Evolutionary conservation across 1,140 invertebrate genomes (phyloP), one percentile per base, ranked within the genome.

Genomic region (Drosophila parabipectinata): DNA sequence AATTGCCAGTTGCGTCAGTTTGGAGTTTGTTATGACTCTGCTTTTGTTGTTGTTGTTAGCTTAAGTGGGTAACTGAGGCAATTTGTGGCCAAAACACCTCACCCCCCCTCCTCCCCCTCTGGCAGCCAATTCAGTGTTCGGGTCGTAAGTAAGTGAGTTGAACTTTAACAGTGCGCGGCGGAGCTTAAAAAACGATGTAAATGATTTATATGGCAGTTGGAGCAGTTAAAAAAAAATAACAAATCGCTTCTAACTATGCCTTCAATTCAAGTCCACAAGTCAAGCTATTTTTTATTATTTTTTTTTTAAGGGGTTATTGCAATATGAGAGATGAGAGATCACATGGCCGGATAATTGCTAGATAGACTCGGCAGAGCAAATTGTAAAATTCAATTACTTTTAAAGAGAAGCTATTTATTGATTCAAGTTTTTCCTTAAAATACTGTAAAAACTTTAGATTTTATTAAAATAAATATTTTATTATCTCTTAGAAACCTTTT

Each of bases 141-240:
- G 59, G 34, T 77, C 57, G 60, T n/a, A 52, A 71, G 64, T 75
- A 64, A 83, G 71, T 75, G 37, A 66, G 44, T 74, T 83, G 79
- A 82, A 82, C 79, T 82, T 83, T 82, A 32, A 24, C 68, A 30
- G 24, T 9, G 9, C 26, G 9, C 41, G 5, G 14, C 34, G 21
- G 41, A 26, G 61, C 56, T 52, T 34, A 44, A 9, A 54, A 58
- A 62, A 61, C 54, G 34, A 41, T 50, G 21, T 50, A 58, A 77
- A 73, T 84, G 80, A 84, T 84, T 84, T 85, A 85, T 85, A 15
- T 48, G 50, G 62, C 77, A 24, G 51, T 58, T 54, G 74, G 69
- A 67, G 74, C 72, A 68, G 52, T 30, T 18, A 15, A 6, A 45
- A 45, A 18, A 15, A 21, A 47, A 47, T 64, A 69, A 80, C 82